Evolutionary conservation across 2,888 invertebrate species (phyloP).

Genomic region (Alloplasta piceator): DNA sequence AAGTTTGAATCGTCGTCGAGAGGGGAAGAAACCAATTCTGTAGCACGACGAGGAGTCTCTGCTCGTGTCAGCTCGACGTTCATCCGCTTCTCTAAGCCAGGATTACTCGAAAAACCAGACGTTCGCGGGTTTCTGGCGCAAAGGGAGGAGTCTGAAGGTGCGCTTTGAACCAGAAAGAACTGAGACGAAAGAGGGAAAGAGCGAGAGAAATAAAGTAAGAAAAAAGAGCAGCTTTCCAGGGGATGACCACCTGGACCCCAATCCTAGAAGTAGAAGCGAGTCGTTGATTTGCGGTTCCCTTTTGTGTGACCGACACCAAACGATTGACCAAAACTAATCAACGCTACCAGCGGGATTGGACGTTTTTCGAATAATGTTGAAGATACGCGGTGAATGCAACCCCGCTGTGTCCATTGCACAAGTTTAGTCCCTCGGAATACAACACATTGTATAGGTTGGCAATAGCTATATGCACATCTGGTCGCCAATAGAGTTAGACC

Average conservation of each 20-base stretch:
- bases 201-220: not conserved
- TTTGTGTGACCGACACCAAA: slow-evolving; percentile 20
- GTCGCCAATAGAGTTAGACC: not conserved
- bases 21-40: slow-evolving; percentile 51
- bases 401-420: slow-evolving; percentile 9
- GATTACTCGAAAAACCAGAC: slow-evolving; percentile 59
- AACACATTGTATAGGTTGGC: not conserved
- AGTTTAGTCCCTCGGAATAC: not conserved
- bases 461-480: slow-evolving; percentile 22
- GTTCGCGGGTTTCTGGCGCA: slow-evolving; percentile 15
- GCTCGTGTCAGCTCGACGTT: slow-evolving; percentile 49
- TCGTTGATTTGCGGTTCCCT: slow-evolving; percentile 21
- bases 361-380: slow-evolving; percentile 1
- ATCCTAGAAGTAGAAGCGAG: not conserved
- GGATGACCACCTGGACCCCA: slow-evolving; percentile 36
- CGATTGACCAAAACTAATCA: slow-evolving; percentile 47
- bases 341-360: slow-evolving; percentile 9
- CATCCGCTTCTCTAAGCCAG: slow-evolving; percentile 51
- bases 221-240: slow-evolving; percentile 39
- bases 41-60: slow-evolving; percentile 7
- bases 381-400: slow-evolving; percentile 7
- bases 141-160: slow-evolving; percentile 23
- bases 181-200: not conserved
- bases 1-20: slow-evolving; percentile 50
- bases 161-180: slow-evolving; percentile 10